These are phyloP conservation scores for Syngnathoides biaculeatus DNA, from an alignment of 2,113 vertebrate species.

Conservation along the genomic window DNA sequence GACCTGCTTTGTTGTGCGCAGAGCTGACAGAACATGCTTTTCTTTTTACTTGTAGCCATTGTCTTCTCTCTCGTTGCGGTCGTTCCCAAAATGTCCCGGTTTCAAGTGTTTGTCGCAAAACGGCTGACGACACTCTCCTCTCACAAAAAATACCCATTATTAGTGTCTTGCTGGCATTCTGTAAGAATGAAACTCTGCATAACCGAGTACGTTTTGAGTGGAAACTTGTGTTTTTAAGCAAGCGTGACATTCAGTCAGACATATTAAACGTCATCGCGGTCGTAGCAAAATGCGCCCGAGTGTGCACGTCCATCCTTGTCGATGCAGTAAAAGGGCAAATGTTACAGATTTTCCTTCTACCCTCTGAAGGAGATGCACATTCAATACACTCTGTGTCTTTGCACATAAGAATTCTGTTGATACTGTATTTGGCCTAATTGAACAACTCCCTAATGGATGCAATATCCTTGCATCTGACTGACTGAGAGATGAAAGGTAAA, in stretches of 20 bases:
- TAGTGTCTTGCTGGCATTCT: slow-evolving; percentile 8
- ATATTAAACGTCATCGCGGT: slow-evolving; percentile 1
- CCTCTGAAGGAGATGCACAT: slow-evolving; percentile 20
- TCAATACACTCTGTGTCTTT: not conserved
- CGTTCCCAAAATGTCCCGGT: not conserved
- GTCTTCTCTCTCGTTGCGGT: slow-evolving; percentile 50
- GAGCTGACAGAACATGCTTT: slow-evolving; percentile 42
- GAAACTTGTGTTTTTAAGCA: slow-evolving; percentile 14
- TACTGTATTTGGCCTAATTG: slow-evolving; percentile 4
- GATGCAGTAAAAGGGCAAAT: slow-evolving; percentile 28
- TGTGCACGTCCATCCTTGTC: slow-evolving; percentile 25
- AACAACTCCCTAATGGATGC: not conserved
- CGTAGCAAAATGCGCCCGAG: slow-evolving; percentile 11
- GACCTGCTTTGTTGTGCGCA: slow-evolving; percentile 34
- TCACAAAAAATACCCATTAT: not conserved
- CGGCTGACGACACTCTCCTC: not conserved
- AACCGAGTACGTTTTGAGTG: not conserved
- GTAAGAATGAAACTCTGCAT: slow-evolving; percentile 6
- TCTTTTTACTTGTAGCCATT: slow-evolving; percentile 17
- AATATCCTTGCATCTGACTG: slow-evolving; percentile 7
- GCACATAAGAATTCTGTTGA: not conserved
- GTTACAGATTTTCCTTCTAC: slow-evolving; percentile 11
- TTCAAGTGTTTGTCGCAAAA: slow-evolving; percentile 7
- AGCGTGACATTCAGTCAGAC: slow-evolving; percentile 8
- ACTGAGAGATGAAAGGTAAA: not conserved